Conservation (phyloP, 2,888 invertebrate species). For the Caenorhabditis plicata region DNA sequence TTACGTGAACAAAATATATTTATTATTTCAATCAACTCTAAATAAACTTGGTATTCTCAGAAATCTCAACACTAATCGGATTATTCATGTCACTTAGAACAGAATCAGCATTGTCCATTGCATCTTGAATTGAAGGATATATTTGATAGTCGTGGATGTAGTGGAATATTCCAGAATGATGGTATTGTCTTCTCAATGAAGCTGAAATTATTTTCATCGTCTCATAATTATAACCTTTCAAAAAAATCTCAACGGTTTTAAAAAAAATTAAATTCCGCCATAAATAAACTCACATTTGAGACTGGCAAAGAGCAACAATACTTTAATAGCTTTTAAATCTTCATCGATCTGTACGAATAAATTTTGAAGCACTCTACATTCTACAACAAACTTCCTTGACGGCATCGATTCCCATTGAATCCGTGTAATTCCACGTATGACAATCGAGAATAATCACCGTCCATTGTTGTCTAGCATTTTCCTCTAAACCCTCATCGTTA, state of each 20-base stretch:
- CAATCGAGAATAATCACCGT: slow-evolving; percentile 46
- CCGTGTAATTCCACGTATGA: slow-evolving; percentile 47
- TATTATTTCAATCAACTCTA: too few relatives aligned
- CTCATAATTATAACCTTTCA: not conserved
- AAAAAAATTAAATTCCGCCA: too few relatives aligned
- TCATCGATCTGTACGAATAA: too few relatives aligned
- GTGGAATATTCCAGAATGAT: slow-evolving; percentile 28
- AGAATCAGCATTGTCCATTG: slow-evolving; percentile 22
- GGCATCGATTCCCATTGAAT: slow-evolving; percentile 54
- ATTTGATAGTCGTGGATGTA: slow-evolving; percentile 22
- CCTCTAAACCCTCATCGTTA: not conserved
- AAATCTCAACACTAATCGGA: too few relatives aligned
- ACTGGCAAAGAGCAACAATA: slow-evolving; percentile 37
- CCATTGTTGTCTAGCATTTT: slow-evolving; percentile 5
- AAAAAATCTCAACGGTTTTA: not conserved
- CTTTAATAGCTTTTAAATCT: slow-evolving; percentile 23
- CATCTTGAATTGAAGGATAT: slow-evolving; percentile 37
- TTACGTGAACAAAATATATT: too few relatives aligned
- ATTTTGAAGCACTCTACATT: too few relatives aligned
- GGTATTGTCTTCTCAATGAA: slow-evolving; percentile 37
- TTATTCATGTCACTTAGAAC: too few relatives aligned
- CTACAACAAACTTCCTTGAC: too few relatives aligned
- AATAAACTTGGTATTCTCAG: too few relatives aligned
- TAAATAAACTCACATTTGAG: slow-evolving; percentile 29
- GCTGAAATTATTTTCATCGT: slow-evolving; percentile 6